These are phyloP conservation scores for Progne subis DNA, from an alignment of 2,113 vertebrate species.

Conservation along the genomic window DNA sequence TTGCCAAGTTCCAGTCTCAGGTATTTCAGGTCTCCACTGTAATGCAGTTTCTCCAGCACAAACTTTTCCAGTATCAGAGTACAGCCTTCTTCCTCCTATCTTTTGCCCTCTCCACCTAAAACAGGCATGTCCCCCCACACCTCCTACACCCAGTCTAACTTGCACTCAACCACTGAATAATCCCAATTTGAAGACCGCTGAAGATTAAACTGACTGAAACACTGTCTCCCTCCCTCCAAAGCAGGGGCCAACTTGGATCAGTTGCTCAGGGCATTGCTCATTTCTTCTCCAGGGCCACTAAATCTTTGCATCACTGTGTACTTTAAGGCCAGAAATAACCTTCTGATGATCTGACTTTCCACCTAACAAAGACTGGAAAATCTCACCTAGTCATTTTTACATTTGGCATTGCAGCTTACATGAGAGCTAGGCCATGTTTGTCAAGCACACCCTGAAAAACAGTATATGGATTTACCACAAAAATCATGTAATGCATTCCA, in stretches of 20 bases:
- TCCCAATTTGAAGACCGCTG: background rate
- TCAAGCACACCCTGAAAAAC: background rate
- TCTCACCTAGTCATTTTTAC: slow-evolving; percentile 47
- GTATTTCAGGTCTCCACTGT: background rate
- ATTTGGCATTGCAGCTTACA: background rate
- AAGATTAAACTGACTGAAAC: background rate
- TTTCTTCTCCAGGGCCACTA: background rate
- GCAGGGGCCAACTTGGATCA: background rate
- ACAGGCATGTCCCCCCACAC: background rate
- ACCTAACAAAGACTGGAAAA: slow-evolving; percentile 44
- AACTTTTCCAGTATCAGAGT: background rate
- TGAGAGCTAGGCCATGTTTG: background rate
- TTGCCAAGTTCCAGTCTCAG: background rate
- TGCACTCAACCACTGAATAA: background rate
- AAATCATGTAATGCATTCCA: background rate
- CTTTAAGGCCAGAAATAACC: slow-evolving; percentile 50
- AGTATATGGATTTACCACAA: background rate
- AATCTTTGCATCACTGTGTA: background rate
- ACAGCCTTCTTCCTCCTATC: background rate
- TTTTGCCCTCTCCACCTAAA: background rate
- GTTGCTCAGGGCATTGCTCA: background rate
- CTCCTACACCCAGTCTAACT: background rate
- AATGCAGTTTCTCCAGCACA: background rate
- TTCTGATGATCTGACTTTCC: slow-evolving; percentile 21
- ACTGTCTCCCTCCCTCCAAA: background rate